Base-by-base conservation (phyloP, 2,113 vertebrate species). In the Panthera tigris region DNA sequence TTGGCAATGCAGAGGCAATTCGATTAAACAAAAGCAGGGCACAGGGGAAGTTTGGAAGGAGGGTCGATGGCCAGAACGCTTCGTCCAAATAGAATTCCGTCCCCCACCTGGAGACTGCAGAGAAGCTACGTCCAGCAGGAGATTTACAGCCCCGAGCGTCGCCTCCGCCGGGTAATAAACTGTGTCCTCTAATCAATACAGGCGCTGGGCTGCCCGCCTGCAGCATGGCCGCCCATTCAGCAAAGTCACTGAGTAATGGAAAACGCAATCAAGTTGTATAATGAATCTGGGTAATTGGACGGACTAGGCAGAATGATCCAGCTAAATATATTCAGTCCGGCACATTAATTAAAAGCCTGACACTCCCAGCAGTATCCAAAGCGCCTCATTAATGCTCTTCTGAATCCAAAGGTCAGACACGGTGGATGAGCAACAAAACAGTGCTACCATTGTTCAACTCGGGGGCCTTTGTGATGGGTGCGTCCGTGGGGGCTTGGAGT, bases 281-380 rank as follows among this genome's bases (percentile, higher is more conserved):
- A 95, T 93, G 96, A 97, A 94, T 71, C 68, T 57, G 80, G 68
- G 89, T 95, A 87, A 97, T 96, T 89, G 92, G 97, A 76, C 29
- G 94, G 97, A 89, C 92, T 3, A 4, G 96, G 94, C 80, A 69
- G 95, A 86, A 57, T 4, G 78, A 85, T 81, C 65, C 95, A n/a
- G 83, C 87, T 89, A 65, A 87, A 91, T 76, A 41, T 48, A 92
- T 88, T 84, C 83, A 33, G 89, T 50, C 86, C 27, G 5, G 89
- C 6, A 0, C 89, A 87, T 96, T 96, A 74, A 93, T 94, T 95
- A 96, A 97, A 96, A 97, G n/a, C n/a, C 25, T 41, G 61, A 93
- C 89, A 82, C 82, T 18, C 39, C 71, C 39, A 89, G 41, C 31
- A 1, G 55, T 27, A 0, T 55, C 97, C 92, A 50, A 93, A 83